Percentiles rank a stretch among this genome's conserved stretches.
Conservation (phyloP, 1,140 invertebrate genomes). For the Rhagoletis pomonella region DNA sequence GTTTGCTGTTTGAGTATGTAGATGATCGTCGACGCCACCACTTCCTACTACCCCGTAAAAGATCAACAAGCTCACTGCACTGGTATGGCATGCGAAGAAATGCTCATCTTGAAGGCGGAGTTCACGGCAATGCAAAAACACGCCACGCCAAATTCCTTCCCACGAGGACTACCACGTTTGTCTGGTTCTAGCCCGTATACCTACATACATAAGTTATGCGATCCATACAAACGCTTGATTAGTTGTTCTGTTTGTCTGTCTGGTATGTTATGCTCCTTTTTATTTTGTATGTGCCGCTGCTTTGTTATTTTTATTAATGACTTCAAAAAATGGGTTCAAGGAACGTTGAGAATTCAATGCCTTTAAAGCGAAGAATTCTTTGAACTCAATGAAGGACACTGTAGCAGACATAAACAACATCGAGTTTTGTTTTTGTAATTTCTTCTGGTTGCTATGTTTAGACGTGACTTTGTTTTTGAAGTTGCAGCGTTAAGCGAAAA, state of each 20-base stretch:
- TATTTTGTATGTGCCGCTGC: neutral
- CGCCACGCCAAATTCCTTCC: conserved; percentile 32
- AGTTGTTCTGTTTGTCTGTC: conserved; percentile 32
- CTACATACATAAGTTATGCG: conserved; percentile 34
- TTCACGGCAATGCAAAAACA: conserved; percentile 40
- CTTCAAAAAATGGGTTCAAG: conserved; percentile 46
- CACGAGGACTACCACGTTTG: conserved; percentile 41
- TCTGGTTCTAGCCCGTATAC: conserved; percentile 13
- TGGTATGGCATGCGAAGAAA: neutral
- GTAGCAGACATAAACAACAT: conserved; percentile 31
- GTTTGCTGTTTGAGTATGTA: neutral
- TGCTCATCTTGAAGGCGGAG: conserved; percentile 19
- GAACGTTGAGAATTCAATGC: conserved; percentile 25
- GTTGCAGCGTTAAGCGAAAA: neutral
- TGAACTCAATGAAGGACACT: conserved; percentile 48
- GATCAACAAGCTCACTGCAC: neutral
- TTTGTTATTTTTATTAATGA: conserved; percentile 47
- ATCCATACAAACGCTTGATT: conserved; percentile 31
- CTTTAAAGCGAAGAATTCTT: conserved; percentile 33
- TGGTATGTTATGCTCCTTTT: conserved; percentile 42
- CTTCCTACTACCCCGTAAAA: neutral
- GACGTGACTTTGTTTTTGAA: neutral
- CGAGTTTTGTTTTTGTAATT: conserved; percentile 1
- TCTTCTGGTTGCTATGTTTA: neutral
- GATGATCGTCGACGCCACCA: neutral